Conservation (phyloP, 2,888 invertebrate genomes). For the Malacosoma neustria region DNA sequence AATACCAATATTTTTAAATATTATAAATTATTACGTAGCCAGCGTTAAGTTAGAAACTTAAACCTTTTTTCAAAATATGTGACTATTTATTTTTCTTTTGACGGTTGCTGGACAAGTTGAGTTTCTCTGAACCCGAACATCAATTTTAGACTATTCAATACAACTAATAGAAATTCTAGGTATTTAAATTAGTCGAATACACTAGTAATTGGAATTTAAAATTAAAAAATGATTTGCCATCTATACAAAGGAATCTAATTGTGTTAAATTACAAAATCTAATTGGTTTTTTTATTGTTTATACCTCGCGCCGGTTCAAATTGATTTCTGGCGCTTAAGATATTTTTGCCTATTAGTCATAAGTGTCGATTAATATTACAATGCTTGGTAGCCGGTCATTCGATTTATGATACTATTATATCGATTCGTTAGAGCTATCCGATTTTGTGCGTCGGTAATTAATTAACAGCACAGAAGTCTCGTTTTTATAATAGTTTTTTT, state of each 20-base stretch:
- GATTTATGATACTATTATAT: slow-evolving; percentile 11
- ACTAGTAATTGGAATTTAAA: too few relatives aligned
- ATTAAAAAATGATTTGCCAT: neutral
- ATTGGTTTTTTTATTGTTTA: neutral
- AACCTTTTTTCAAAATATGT: too few relatives aligned
- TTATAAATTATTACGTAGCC: too few relatives aligned
- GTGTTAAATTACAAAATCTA: neutral
- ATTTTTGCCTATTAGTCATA: neutral
- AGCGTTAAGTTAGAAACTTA: too few relatives aligned
- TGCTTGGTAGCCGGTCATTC: slow-evolving; percentile 12
- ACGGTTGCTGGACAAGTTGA: too few relatives aligned
- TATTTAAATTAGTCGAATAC: too few relatives aligned
- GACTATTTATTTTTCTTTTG: too few relatives aligned
- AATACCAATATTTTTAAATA: too few relatives aligned
- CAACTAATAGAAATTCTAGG: too few relatives aligned
- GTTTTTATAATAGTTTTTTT: neutral
- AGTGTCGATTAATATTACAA: neutral
- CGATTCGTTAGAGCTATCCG: slow-evolving; percentile 13
- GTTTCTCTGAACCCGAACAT: too few relatives aligned
- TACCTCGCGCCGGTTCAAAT: neutral
- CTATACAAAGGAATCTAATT: neutral
- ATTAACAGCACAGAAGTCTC: slow-evolving; percentile 14
- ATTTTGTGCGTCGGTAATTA: slow-evolving; percentile 13
- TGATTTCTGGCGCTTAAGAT: neutral
- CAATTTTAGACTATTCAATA: too few relatives aligned